phyloP scores from a whole-genome alignment of 2,113 vertebrate species.

The Lepidothrix coronata region DNA sequence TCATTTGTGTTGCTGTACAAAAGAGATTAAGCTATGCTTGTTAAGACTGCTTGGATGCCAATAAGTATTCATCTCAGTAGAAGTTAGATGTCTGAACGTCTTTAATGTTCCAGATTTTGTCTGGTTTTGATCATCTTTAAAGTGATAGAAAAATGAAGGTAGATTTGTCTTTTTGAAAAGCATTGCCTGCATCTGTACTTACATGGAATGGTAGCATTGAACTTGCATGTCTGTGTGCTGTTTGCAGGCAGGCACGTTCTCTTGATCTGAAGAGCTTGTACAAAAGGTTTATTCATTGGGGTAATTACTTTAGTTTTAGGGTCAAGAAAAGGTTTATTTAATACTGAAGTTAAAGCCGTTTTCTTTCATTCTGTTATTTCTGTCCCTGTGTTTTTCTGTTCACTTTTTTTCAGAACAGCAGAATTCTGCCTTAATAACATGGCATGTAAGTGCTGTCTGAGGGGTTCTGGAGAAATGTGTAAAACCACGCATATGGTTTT shows the following conservation, averaged over 20 bases:
- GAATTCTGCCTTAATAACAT: conserved; percentile 55
- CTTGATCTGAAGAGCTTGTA: not conserved
- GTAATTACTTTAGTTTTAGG: conserved; percentile 56
- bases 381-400: not conserved
- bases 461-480: conserved; percentile 45
- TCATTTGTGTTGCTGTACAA: not conserved
- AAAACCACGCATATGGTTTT: conserved; percentile 68
- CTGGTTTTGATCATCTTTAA: not conserved
- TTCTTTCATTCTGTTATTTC: conserved; percentile 20
- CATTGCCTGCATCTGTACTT: not conserved
- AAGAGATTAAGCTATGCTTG: not conserved
- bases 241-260: not conserved
- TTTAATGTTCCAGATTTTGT: not conserved
- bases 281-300: conserved; percentile 43
- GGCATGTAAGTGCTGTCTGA: conserved; percentile 37
- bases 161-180: not conserved
- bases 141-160: not conserved
- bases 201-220: not conserved
- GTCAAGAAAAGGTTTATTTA: conserved; percentile 50
- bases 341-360: conserved; percentile 13
- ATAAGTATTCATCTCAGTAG: not conserved
- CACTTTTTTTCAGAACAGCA: conserved; percentile 11
- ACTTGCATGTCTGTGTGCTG: not conserved
- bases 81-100: not conserved
- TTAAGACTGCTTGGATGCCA: not conserved